Evolutionary conservation across 2,888 invertebrate species (phyloP), one percentile per base, ranked within the genome.

Genomic region (Cepaea hortensis): DNA sequence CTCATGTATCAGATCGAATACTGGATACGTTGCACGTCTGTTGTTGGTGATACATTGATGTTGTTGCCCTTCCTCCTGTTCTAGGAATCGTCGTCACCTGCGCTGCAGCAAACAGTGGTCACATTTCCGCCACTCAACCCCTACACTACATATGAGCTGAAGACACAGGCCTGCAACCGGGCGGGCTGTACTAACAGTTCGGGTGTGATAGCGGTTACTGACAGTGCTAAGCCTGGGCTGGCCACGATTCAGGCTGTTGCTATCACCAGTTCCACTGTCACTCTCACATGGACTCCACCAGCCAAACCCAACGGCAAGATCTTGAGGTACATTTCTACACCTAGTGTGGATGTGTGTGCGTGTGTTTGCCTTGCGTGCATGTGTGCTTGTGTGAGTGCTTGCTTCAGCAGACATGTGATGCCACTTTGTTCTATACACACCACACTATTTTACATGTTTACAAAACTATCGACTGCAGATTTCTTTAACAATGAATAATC

Each of bases 101-200:
- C 88, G 18, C 81, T 92, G 70, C 46, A 80, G 46, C 92, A 92
- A 85, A 91, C 90, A 6, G 91, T 86, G 15, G 92, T 92, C 11
- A 81, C 87, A 72, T 90, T 84, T 35, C 87, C 89, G 15, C 89
- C 90, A 11, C 88, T 93, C 65, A 77, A 62, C 20, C 93, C 93
- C 7, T 92, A 88, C 90, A 90, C 90, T 23, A 85, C 85, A n/a
- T 93, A 93, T 83, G 86, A 88, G 55, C 73, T 93, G 55, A 90
- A 89, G 77, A 90, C 90, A 9, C 90, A 91, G 87, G 93, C 91
- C 9, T 93, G 93, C 87, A 93, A 93, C 15, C 89, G 89, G 48
- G 92, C 91, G 6, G 93, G 93, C 5, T 93, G 93, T 89, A 90
- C 90, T 23, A 89, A 89, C 88, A 93, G 93, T 89, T 88, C 88